Percentiles rank a stretch among this genome's conserved stretches.
Evolutionary conservation across 2,797 vertebrate species (phyloP).

Genomic region (Ptychobarbus kaznakovi): DNA sequence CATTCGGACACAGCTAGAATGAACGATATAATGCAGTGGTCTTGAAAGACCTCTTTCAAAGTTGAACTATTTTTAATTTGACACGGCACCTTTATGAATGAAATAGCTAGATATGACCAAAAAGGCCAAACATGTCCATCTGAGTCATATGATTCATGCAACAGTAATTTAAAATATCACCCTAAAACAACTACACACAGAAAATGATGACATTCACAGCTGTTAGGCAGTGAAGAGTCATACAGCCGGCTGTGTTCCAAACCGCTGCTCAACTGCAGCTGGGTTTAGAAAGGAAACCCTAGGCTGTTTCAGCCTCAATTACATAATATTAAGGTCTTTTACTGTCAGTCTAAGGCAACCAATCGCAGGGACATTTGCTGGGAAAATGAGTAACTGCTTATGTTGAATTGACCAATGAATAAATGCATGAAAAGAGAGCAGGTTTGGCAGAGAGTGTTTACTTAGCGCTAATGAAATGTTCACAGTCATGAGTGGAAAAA

Average conservation of each 20-base stretch:
- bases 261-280: neutral
- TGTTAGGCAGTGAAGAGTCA: neutral
- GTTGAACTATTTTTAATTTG: neutral
- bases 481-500: constrained; percentile 42
- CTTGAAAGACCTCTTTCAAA: neutral
- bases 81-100: neutral
- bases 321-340: constrained; percentile 30
- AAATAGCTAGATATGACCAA: neutral
- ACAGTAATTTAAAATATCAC: neutral
- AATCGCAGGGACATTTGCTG: constrained; percentile 13
- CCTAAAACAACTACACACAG: neutral
- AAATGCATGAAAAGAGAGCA: neutral
- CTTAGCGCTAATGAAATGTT: constrained; percentile 41
- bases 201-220: neutral
- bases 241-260: neutral
- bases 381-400: constrained; percentile 33
- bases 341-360: constrained; percentile 17
- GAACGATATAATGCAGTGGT: neutral
- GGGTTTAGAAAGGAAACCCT: constrained; percentile 12
- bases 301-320: constrained; percentile 27
- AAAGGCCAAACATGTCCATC: neutral
- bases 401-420: constrained; percentile 32
- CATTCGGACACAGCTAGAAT: neutral
- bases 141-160: neutral
- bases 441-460: constrained; percentile 23